Conservation (phyloP, 2,797 vertebrate genomes). For the Alca torda region DNA sequence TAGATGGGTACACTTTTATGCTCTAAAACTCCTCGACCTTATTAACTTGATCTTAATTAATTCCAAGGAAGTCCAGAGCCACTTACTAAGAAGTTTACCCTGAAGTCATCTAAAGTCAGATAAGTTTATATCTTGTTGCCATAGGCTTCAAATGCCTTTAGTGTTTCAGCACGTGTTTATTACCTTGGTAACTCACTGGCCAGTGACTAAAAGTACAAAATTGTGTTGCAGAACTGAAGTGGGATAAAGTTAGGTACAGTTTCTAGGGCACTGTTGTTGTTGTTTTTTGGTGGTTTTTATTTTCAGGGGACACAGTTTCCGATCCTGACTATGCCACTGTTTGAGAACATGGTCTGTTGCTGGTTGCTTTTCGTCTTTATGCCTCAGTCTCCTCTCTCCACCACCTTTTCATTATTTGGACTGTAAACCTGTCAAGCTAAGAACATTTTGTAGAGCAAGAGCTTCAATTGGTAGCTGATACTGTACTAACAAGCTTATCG, state of each 20-base stretch:
- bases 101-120: background rate
- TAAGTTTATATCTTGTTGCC: background rate
- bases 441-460: background rate
- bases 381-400: background rate
- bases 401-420: background rate
- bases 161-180: background rate
- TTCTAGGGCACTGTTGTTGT: background rate
- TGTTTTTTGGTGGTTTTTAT: background rate
- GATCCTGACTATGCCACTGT: background rate
- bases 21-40: background rate
- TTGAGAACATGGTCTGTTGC: background rate
- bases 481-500: background rate
- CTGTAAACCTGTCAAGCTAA: background rate
- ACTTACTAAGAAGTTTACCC: background rate
- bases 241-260: background rate
- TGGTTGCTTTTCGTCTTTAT: background rate
- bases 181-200: background rate
- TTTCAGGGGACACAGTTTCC: background rate
- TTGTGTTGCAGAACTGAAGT: background rate
- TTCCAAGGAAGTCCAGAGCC: background rate
- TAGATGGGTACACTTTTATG: background rate
- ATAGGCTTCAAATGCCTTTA: background rate
- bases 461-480: background rate
- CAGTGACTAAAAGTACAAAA: background rate
- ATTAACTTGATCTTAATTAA: background rate